A percentile compares a stretch with the other conserved stretches of the same genome.
phyloP scores from a whole-genome alignment of 2,113 vertebrate genomes.

The Trematocara macrostoma region DNA sequence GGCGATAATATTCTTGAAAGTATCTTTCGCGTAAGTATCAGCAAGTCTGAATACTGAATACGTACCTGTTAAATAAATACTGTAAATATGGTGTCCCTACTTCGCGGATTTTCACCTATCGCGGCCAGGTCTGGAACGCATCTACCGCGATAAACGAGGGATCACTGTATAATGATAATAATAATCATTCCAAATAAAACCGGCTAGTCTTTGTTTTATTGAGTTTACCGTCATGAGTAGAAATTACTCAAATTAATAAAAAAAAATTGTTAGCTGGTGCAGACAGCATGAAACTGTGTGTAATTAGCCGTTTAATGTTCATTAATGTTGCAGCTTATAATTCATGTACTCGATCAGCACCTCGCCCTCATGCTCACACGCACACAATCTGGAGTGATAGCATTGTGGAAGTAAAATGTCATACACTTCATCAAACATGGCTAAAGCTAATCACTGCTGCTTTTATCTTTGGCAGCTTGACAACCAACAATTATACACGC shows the following conservation, averaged over 20 bases:
- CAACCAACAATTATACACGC: neutral
- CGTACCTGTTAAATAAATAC: too few species aligned
- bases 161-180: neutral
- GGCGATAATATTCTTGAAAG: too few species aligned
- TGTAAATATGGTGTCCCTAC: too few species aligned
- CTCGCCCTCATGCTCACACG: neutral
- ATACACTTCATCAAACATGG: neutral
- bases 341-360: neutral
- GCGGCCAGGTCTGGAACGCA: too few species aligned
- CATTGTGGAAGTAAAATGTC: neutral
- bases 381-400: neutral
- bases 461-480: neutral
- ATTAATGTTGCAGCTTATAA: neutral
- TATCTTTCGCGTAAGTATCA: too few species aligned
- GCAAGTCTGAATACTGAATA: too few species aligned
- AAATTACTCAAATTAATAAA: fast-evolving
- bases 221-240: neutral
- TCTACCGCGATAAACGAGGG: too few species aligned
- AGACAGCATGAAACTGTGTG: neutral
- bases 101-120: too few species aligned
- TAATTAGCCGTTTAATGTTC: slow-evolving; percentile 9
- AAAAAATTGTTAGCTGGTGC: neutral
- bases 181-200: neutral
- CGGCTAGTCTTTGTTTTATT: neutral
- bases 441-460: neutral